Evolutionary conservation across 2,113 vertebrate genomes (phyloP).

Genomic region (Indicator indicator): DNA sequence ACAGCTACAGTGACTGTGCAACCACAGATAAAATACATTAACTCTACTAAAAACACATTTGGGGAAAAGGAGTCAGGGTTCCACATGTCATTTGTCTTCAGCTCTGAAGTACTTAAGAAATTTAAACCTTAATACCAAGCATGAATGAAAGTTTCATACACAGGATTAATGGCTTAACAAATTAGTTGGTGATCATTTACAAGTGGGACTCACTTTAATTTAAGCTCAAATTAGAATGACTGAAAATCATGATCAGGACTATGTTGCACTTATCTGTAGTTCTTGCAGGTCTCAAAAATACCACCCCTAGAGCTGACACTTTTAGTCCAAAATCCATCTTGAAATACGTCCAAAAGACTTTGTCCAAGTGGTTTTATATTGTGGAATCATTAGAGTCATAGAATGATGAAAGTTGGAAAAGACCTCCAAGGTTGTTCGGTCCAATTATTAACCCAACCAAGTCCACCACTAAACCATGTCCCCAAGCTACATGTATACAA

Average conservation of each 20-base stretch:
- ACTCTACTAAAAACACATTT: neutral
- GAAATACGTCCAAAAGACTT: neutral
- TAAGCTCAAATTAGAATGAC: neutral
- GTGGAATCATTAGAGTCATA: too few species aligned
- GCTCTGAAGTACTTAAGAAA: constrained; percentile 38
- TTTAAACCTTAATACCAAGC: neutral
- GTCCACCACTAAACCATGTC: too few species aligned
- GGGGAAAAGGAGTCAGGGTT: neutral
- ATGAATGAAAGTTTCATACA: constrained; percentile 35
- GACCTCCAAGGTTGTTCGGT: too few species aligned
- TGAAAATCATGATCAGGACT: constrained; percentile 11
- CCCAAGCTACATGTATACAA: too few species aligned
- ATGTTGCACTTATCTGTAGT: neutral
- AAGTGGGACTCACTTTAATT: constrained; percentile 9
- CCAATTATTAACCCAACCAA: too few species aligned
- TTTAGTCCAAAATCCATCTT: neutral
- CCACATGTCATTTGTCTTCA: neutral
- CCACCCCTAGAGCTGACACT: neutral
- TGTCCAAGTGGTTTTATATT: neutral
- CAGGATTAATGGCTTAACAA: constrained; percentile 55
- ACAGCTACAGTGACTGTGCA: neutral
- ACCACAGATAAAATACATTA: neutral
- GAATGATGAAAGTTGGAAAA: too few species aligned
- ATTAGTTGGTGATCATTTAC: constrained; percentile 26
- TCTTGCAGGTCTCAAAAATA: neutral